Evolutionary conservation across 2,113 vertebrate genomes (phyloP), one percentile per base, ranked within the genome.

Genomic region (Actenoides lindsayi): DNA sequence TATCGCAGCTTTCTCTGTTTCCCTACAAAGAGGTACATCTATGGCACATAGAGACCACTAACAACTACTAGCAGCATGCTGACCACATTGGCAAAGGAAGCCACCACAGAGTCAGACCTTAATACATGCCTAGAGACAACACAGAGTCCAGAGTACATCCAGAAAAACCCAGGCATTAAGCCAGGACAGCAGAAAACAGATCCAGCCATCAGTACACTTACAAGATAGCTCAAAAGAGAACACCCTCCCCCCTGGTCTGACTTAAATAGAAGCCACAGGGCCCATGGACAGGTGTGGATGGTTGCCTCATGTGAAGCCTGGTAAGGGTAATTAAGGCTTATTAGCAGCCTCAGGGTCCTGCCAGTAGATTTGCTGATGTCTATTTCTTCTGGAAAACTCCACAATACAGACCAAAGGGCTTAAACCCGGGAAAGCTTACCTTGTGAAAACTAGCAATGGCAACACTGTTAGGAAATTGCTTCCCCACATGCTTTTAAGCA

Each of bases 71-170:
- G 17, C 13, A 2, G 9, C 12, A 2, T 3, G 3, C 35, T 46
- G 23, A 21, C 13, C 16, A n/a, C 6, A 4, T 1, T 2, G 9
- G 7, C 16, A 78, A 51, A 90, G 27, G 5, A 23, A n/a, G 1
- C 23, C 13, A 11, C 37, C 21, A 11, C 23, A 37, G 8, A 35
- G 12, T 28, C 15, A 33, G 31, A n/a, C 10, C 19, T 68, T 57
- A 5, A 0, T 18, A 60, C 6, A 28, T 19, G 5, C 5, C 12
- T 24, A 13, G 4, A 75, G 5, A 17, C 6, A 77, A 3, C 1
- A 0, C 16, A 16, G 13, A 24, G 3, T 5, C 17, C 13, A 19
- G 3, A 50, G 1, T 1, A 30, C 2, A 0, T 2, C 10, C 9
- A 37, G 12, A 15, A 71, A 44, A 33, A 3, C 7, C 1, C 1